These are phyloP conservation scores for Nephrotoma appendiculata DNA, from an alignment of 2,888 invertebrate species.

Conservation along the genomic window DNA sequence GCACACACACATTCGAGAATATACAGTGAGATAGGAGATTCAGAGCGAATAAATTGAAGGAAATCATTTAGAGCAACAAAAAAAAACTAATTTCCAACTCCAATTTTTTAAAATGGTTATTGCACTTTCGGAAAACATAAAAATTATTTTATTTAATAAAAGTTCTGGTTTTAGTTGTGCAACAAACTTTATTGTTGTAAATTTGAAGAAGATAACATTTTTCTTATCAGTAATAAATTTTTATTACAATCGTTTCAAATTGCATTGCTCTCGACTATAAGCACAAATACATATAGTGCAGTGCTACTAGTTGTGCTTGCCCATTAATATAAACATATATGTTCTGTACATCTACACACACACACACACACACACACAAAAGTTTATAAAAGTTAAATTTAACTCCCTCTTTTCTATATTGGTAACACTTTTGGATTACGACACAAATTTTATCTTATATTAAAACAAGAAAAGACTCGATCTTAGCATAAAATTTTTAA, in stretches of 20 bases:
- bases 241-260: neutral
- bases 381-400: neutral
- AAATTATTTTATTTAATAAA: neutral
- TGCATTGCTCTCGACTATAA: neutral
- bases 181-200: neutral
- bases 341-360: neutral
- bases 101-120: neutral
- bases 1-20: neutral
- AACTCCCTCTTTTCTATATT: neutral
- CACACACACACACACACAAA: neutral
- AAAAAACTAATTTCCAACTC: neutral
- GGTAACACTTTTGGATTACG: neutral
- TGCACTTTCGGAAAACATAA: neutral
- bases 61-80: neutral
- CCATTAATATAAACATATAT: neutral
- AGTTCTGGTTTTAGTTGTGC: neutral
- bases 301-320: neutral
- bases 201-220: neutral
- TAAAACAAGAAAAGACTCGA: neutral
- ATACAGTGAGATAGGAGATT: neutral
- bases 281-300: too few species aligned
- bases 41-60: neutral
- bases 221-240: neutral
- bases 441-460: neutral
- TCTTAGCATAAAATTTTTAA: neutral